Evolutionary conservation across 1,140 invertebrate genomes (phyloP), one percentile per base, ranked within the genome.

Genomic region (Stegodyphus mimosarum): DNA sequence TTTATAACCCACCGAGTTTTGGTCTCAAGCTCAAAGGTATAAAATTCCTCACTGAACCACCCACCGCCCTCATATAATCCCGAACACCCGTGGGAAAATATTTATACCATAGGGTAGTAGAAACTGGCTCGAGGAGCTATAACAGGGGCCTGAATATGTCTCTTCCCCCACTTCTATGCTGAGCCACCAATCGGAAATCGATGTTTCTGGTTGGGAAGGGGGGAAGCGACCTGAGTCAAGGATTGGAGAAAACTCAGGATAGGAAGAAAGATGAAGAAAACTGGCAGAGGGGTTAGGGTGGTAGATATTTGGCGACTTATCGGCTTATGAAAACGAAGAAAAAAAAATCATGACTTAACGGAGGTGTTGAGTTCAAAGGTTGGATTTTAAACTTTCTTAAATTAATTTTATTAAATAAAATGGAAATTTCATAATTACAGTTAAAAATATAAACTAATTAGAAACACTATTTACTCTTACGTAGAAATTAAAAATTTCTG

Each of bases 41-140:
- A 84, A 84, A 84, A 66, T 74, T 74, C 80, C 52, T 84, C 33
- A 33, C 33, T 33, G 33, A 33, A 33, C 63, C 72, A 53, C 7
- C 55, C 79, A 33, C 70, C 69, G 17, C 60, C 48, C 81, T 55
- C 48, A 17, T 74, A 75, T 84, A 84, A 84, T 84, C 81, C 81
- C 73, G 49, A 84, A 84, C n/a, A 66, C 81, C 81, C 81, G 81
- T 84, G 81, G 81, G 81, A 84, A 84, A 84, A 84, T 84, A 84
- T 84, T 84, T 84, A 84, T 84, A 84, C 81, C 81, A 63, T 76
- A 69, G 79, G 70, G 79, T 73, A 81, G 79, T 69, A 80, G 67
- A 80, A 80, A 80, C 78, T 71, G 69, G 51, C 78, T 71, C 15
- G 64, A 7, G 48, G 48, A 53, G 48, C 33, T 15, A n/a, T 17